Evolutionary conservation across 2,113 vertebrate genomes (phyloP).

Genomic region (Pangasianodon hypophthalmus): DNA sequence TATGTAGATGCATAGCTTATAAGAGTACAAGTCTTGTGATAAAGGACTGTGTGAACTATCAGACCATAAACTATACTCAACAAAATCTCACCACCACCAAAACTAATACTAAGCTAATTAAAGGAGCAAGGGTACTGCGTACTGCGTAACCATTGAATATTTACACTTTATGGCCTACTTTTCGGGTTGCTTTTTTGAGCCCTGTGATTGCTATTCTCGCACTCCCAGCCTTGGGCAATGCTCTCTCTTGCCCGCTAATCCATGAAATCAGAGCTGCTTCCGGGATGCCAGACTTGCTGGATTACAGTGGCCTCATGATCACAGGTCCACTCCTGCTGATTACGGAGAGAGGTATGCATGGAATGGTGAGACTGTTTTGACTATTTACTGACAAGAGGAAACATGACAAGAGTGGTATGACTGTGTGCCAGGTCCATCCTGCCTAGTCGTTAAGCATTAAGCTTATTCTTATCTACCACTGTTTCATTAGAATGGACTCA

Average conservation of each 20-base stretch:
- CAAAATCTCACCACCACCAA: background rate
- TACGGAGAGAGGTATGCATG: constrained; percentile 11
- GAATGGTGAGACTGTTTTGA: background rate
- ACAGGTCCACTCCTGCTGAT: constrained; percentile 36
- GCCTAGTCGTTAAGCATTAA: background rate
- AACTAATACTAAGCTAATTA: background rate
- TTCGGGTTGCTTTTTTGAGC: background rate
- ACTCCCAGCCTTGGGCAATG: background rate
- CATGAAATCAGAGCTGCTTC: constrained; percentile 36
- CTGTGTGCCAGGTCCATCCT: background rate
- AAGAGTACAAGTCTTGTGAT: background rate
- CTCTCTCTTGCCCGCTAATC: constrained; percentile 27
- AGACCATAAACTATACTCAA: background rate
- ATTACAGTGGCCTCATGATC: constrained; percentile 42
- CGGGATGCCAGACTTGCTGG: constrained; percentile 37
- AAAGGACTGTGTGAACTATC: background rate
- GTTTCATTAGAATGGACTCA: background rate
- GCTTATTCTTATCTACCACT: background rate
- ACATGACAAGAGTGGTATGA: background rate
- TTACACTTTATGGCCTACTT: background rate
- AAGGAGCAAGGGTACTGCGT: background rate
- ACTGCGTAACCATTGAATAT: constrained; percentile 1
- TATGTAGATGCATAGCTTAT: background rate
- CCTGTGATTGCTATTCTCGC: constrained; percentile 6
- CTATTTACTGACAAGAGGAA: constrained; percentile 1